Percentiles rank a stretch among this genome's conserved stretches.
phyloP scores from a whole-genome alignment of 2,113 vertebrate genomes.

The Corythornis vintsioides region DNA sequence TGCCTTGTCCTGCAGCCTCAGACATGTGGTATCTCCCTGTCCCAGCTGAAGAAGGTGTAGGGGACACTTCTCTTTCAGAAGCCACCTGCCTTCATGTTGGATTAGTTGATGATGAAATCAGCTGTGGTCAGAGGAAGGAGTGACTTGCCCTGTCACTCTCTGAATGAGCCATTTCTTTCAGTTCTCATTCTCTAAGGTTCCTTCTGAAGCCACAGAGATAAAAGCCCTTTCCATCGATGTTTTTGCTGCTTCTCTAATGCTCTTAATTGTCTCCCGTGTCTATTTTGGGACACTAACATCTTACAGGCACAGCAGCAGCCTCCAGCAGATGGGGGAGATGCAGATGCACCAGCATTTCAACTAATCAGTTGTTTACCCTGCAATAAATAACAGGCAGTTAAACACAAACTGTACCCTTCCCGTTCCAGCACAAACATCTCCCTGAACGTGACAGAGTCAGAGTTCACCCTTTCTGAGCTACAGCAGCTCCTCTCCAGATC shows the following conservation, averaged over 20 bases:
- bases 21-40: fast-evolving
- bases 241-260: constrained; percentile 51
- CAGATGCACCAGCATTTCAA: neutral
- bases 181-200: neutral
- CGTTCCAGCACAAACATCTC: neutral
- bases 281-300: constrained; percentile 55
- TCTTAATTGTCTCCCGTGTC: constrained; percentile 51
- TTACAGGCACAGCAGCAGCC: constrained; percentile 46
- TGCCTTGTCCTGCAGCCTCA: neutral
- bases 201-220: neutral
- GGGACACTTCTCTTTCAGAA: neutral
- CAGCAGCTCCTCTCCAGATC: neutral
- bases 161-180: neutral
- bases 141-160: neutral
- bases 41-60: neutral
- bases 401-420: constrained; percentile 25
- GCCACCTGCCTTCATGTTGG: neutral
- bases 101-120: neutral
- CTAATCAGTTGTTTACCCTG: constrained; percentile 54
- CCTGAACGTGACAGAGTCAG: neutral
- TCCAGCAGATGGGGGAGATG: constrained; percentile 65
- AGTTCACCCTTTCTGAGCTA: neutral
- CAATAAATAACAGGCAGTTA: constrained; percentile 21
- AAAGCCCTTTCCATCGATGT: constrained; percentile 19
- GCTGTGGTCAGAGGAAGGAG: neutral